Conservation (phyloP, 2,113 vertebrate species). For the Chloropsis cyanopogon region DNA sequence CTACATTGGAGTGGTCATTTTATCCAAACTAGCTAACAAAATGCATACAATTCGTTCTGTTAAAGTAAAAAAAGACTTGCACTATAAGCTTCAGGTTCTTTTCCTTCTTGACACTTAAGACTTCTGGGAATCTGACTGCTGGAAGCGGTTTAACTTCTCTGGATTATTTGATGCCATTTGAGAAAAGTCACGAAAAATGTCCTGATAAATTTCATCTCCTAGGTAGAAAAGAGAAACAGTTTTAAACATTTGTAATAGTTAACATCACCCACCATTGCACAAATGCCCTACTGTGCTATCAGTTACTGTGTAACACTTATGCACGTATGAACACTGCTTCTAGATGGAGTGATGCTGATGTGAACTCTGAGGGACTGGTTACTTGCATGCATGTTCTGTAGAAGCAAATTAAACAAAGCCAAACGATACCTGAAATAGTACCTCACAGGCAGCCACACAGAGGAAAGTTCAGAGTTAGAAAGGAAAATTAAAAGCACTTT, state of each 20-base stretch:
- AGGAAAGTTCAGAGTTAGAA: slow-evolving; percentile 73
- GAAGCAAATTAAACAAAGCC: slow-evolving; percentile 55
- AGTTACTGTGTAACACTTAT: not conserved
- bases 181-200: slow-evolving; percentile 98
- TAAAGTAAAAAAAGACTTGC: slow-evolving; percentile 44
- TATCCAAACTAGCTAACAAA: slow-evolving; percentile 47
- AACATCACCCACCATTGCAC: not conserved
- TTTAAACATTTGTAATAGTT: not conserved
- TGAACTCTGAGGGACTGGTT: not conserved
- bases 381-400: slow-evolving; percentile 36
- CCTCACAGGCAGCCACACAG: slow-evolving; percentile 71
- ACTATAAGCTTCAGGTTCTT: slow-evolving; percentile 41
- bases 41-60: slow-evolving; percentile 36
- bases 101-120: slow-evolving; percentile 74
- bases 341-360: slow-evolving; percentile 35
- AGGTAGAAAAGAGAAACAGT: slow-evolving; percentile 33
- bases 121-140: slow-evolving; percentile 79
- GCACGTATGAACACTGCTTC: not conserved
- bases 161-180: slow-evolving; percentile 98
- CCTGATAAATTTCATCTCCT: slow-evolving; percentile 98
- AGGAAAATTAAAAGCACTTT: slow-evolving; percentile 62
- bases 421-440: slow-evolving; percentile 73
- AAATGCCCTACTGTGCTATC: not conserved
- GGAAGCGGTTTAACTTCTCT: slow-evolving; percentile 93
- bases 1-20: slow-evolving; percentile 58